A percentile compares a stretch with the other conserved stretches of the same genome.
These are phyloP conservation scores for Axis porcinus DNA, from an alignment of 2,113 vertebrate species.

Conservation along the genomic window DNA sequence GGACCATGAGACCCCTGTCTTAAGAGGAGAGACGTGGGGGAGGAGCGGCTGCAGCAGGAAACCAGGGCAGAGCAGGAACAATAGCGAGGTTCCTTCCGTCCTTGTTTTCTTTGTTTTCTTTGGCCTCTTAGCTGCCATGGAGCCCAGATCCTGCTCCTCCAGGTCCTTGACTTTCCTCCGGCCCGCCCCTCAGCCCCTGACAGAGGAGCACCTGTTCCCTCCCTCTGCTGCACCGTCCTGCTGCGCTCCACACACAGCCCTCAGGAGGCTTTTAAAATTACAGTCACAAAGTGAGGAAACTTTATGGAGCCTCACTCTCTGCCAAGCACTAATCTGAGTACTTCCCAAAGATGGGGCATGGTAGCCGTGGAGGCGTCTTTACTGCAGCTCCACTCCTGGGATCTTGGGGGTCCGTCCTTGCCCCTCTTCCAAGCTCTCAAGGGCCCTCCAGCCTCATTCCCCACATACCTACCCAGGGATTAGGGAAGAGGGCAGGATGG, in stretches of 20 bases:
- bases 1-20: background rate
- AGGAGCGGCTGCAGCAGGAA: constrained; percentile 56
- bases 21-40: background rate
- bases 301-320: background rate
- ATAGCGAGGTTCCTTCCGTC: constrained; percentile 60
- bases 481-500: background rate
- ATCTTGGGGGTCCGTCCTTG: background rate
- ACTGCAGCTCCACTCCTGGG: background rate
- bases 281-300: background rate
- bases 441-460: constrained; percentile 25
- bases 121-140: constrained; percentile 50
- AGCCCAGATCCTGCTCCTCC: background rate
- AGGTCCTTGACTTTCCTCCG: constrained; percentile 25
- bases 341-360: background rate
- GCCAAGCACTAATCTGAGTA: background rate
- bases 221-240: background rate
- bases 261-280: background rate
- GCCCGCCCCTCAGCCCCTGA: background rate
- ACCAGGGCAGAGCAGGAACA: constrained; percentile 44
- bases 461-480: background rate
- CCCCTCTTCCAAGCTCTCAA: background rate
- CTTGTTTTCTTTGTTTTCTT: constrained; percentile 58
- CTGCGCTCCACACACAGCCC: background rate
- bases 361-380: background rate
- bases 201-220: background rate